Conservation (phyloP, 2,797 vertebrate genomes). For the Thunnus albacares region DNA sequence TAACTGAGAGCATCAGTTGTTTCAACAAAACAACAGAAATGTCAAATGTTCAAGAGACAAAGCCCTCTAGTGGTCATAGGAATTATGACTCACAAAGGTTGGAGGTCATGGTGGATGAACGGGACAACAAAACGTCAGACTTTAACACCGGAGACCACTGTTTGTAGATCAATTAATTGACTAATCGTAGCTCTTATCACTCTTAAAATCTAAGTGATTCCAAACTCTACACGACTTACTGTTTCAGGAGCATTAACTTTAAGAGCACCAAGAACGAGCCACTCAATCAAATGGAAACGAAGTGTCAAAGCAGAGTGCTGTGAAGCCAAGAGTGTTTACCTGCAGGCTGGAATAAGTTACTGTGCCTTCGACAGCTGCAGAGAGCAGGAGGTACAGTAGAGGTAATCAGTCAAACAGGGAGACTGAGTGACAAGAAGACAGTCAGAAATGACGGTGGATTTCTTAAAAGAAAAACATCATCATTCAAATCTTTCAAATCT, state of each 20-base stretch:
- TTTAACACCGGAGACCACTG: too few relatives aligned
- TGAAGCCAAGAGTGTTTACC: slow-evolving; percentile 31
- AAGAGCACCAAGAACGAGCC: neutral
- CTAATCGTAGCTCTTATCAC: too few relatives aligned
- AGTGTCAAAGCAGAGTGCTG: slow-evolving; percentile 1
- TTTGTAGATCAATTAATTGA: too few relatives aligned
- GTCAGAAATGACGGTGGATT: neutral
- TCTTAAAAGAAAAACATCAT: neutral
- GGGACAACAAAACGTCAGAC: too few relatives aligned
- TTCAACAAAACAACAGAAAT: too few relatives aligned
- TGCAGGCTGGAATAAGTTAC: slow-evolving; percentile 31
- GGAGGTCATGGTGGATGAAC: too few relatives aligned
- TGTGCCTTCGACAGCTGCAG: slow-evolving; percentile 17
- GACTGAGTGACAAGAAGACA: neutral
- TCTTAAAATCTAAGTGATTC: too few relatives aligned
- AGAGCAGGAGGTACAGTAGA: neutral
- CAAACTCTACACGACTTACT: neutral
- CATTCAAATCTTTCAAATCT: neutral
- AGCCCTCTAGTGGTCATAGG: too few relatives aligned
- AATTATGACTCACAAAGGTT: too few relatives aligned
- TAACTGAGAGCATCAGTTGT: too few relatives aligned
- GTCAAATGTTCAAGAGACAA: too few relatives aligned
- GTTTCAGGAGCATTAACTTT: neutral
- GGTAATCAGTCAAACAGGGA: slow-evolving; percentile 2
- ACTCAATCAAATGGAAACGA: slow-evolving; percentile 38